Evolutionary conservation across 2,888 invertebrate genomes (phyloP).

Genomic region (Xestobium rufovillosum): DNA sequence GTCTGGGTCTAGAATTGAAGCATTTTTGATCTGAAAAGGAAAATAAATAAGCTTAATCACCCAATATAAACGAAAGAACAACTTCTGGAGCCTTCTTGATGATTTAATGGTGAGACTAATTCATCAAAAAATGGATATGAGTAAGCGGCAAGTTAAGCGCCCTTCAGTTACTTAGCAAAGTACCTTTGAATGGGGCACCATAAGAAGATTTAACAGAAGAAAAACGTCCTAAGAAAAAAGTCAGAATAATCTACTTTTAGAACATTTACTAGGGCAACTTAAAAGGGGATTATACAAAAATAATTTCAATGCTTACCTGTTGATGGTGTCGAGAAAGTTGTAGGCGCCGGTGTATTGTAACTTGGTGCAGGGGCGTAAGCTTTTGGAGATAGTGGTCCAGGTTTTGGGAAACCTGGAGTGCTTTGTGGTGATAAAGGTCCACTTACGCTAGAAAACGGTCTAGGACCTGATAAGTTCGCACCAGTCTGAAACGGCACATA

Average conservation of each 20-base stretch:
- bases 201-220: slow-evolving; percentile 37
- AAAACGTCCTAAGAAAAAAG: slow-evolving; percentile 37
- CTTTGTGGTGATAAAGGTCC: slow-evolving; percentile 49
- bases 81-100: slow-evolving; percentile 34
- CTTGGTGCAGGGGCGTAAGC: slow-evolving; percentile 33
- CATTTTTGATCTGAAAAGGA: slow-evolving; percentile 50
- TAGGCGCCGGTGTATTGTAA: slow-evolving; percentile 32
- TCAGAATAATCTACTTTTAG: neutral
- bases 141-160: slow-evolving; percentile 12
- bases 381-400: slow-evolving; percentile 30
- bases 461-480: slow-evolving; percentile 51
- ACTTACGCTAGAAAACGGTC: slow-evolving; percentile 51
- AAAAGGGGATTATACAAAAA: too few species aligned
- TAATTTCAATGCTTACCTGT: slow-evolving; percentile 38
- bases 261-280: too few species aligned
- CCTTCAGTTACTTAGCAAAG: slow-evolving; percentile 18
- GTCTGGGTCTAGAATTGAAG: slow-evolving; percentile 54
- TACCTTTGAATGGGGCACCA: slow-evolving; percentile 41
- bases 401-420: slow-evolving; percentile 23
- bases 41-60: neutral
- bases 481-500: too few species aligned
- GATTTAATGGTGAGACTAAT: slow-evolving; percentile 13
- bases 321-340: slow-evolving; percentile 28
- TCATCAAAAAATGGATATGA: slow-evolving; percentile 8
- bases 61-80: slow-evolving; percentile 31